Conservation (phyloP, 2,113 vertebrate genomes). For the Meleagris gallopavo region DNA sequence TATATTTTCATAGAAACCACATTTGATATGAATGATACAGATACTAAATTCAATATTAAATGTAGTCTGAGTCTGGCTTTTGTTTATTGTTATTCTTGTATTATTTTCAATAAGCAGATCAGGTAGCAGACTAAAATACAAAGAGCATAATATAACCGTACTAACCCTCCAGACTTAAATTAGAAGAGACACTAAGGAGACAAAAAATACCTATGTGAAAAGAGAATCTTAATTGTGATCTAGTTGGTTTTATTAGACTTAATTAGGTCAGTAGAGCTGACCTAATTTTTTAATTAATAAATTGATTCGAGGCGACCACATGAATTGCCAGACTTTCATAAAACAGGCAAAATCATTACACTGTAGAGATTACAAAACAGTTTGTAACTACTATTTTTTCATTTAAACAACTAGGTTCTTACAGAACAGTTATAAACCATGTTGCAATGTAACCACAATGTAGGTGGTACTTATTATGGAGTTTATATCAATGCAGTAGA, state of each 20-base stretch:
- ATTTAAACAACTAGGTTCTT: conserved; percentile 4
- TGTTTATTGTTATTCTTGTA: neutral
- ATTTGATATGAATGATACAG: neutral
- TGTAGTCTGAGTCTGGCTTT: neutral
- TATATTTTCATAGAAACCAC: neutral
- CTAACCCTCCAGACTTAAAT: neutral
- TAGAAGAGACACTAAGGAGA: conserved; percentile 19
- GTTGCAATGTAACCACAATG: neutral
- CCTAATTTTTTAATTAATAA: conserved; percentile 69
- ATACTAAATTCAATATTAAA: neutral
- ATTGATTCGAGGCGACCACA: conserved; percentile 5
- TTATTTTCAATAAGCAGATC: neutral
- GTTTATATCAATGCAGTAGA: neutral
- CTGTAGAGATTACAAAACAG: neutral
- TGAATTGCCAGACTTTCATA: conserved; percentile 1
- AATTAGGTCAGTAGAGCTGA: conserved; percentile 53
- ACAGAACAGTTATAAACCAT: neutral
- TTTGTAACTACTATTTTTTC: neutral
- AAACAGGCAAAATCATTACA: neutral
- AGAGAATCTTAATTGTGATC: conserved; percentile 43
- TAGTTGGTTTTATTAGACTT: conserved; percentile 44
- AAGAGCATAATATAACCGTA: neutral
- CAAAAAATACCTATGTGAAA: conserved; percentile 12
- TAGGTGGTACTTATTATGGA: neutral
- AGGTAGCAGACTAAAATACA: neutral